Conservation (phyloP, 2,888 invertebrate genomes). For the Apomyelois bistriatella region DNA sequence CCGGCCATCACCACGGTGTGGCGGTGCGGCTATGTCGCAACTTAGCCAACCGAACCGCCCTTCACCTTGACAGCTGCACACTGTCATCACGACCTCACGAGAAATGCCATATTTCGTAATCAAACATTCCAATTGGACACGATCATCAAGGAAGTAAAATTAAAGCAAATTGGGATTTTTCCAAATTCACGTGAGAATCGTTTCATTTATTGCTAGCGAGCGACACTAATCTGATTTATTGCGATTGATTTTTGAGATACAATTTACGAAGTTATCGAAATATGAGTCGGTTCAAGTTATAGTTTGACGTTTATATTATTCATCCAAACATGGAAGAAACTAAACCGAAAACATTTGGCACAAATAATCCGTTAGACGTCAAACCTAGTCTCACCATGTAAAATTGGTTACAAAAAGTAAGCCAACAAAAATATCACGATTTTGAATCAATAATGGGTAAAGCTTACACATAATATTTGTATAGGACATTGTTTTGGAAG, state of each 20-base stretch:
- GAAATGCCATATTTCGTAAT: constrained; percentile 4
- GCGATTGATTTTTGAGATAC: not conserved
- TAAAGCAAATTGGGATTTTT: not conserved
- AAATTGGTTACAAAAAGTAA: not conserved
- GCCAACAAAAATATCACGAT: constrained; percentile 10
- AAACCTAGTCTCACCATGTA: not conserved
- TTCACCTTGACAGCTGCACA: constrained; percentile 20
- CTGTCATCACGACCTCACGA: not conserved
- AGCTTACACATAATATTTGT: constrained; percentile 13
- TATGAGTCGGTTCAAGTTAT: too few relatives aligned
- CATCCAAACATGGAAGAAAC: too few relatives aligned
- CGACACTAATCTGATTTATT: not conserved
- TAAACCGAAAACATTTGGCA: too few relatives aligned
- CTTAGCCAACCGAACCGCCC: constrained; percentile 22
- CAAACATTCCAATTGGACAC: not conserved
- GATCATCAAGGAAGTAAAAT: not conserved
- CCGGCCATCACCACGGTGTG: constrained; percentile 9
- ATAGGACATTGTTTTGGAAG: constrained; percentile 25
- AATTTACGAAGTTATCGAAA: too few relatives aligned
- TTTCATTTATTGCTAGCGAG: not conserved
- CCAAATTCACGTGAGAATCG: not conserved
- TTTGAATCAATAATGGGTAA: constrained; percentile 8
- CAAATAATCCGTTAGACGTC: not conserved
- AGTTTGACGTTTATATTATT: too few relatives aligned
- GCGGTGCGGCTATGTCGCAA: not conserved